Base-by-base conservation (phyloP, 2,113 vertebrate genomes). In the Mustela lutreola region DNA sequence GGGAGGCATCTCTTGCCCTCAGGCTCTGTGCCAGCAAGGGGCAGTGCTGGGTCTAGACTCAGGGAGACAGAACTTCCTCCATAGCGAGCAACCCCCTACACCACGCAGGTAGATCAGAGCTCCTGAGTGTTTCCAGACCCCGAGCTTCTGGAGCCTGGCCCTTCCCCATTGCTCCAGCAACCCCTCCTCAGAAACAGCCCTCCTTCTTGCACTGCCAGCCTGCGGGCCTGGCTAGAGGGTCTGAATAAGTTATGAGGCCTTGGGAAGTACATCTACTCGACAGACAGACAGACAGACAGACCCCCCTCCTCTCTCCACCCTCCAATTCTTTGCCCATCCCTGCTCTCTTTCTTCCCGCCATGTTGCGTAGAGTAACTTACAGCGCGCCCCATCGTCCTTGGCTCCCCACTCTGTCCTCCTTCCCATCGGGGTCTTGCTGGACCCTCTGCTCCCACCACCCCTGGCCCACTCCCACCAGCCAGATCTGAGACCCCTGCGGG, bases 31-130 rank as follows among this genome's bases (percentile, higher is more conserved):
- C 81, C 19, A 50, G 75, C 73, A 31, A 48, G 63, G 36, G 21
- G 33, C n/a, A 24, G 79, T 1, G 7, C 67, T n/a, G 48, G 39
- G 42, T 15, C 21, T 15, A 18, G 31, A n/a, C 70, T 62, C 11
- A 3, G 48, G 31, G n/a, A 33, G 24, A 36, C 62, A 24, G 22
- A 73, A 33, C 9, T 56, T 58, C 39, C 58, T 15, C 31, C 56
- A 24, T 4, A 22, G 50, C 16, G 26, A 5, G 58, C 3, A 18
- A 33, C 15, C 31, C 62, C 8, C 26, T 2, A 2, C 39, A 39
- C 16, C 53, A 4, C n/a, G 36, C 19, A 5, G 67, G 18, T 15
- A 15, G n/a, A 39, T 31, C 12, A 15, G 11, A 0, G 2, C 71
- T 12, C 76, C 24, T 7, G 5, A 12, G 22, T 1, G 24, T 53